These are phyloP conservation scores for Cuculus canorus DNA, from an alignment of 2,797 vertebrate species.

Conservation along the genomic window DNA sequence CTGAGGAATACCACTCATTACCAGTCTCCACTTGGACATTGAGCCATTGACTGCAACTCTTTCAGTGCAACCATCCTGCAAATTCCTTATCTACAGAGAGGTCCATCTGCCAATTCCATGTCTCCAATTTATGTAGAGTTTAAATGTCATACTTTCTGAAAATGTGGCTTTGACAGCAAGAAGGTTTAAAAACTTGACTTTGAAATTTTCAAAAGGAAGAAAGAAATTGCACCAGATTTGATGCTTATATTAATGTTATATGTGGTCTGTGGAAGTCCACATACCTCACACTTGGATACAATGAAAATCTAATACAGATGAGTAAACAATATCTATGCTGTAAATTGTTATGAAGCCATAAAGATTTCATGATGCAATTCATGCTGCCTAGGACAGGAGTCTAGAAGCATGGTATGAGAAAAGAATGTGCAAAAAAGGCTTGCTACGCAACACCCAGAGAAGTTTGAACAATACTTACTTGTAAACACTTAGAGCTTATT, in stretches of 20 bases:
- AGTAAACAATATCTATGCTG: not conserved
- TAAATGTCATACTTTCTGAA: not conserved
- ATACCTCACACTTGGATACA: not conserved
- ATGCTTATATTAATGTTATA: not conserved
- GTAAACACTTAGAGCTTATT: not conserved
- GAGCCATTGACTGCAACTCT: too few species aligned
- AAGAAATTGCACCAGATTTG: not conserved
- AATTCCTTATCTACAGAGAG: too few species aligned
- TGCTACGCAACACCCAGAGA: not conserved
- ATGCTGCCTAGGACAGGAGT: not conserved
- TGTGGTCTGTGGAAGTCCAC: not conserved
- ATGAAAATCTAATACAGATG: not conserved
- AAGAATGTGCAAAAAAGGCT: not conserved
- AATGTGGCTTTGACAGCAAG: not conserved
- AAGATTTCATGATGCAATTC: not conserved
- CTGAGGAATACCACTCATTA: too few species aligned
- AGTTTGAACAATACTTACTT: not conserved
- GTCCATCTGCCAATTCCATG: too few species aligned
- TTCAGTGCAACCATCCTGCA: too few species aligned
- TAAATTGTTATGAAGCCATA: not conserved
- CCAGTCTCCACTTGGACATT: too few species aligned
- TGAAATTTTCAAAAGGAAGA: not conserved
- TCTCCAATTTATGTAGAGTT: not conserved
- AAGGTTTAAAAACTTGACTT: not conserved
- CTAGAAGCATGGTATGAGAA: not conserved